These are phyloP conservation scores for Capitulum mitella DNA, from an alignment of 2,888 invertebrate genomes.

Conservation along the genomic window DNA sequence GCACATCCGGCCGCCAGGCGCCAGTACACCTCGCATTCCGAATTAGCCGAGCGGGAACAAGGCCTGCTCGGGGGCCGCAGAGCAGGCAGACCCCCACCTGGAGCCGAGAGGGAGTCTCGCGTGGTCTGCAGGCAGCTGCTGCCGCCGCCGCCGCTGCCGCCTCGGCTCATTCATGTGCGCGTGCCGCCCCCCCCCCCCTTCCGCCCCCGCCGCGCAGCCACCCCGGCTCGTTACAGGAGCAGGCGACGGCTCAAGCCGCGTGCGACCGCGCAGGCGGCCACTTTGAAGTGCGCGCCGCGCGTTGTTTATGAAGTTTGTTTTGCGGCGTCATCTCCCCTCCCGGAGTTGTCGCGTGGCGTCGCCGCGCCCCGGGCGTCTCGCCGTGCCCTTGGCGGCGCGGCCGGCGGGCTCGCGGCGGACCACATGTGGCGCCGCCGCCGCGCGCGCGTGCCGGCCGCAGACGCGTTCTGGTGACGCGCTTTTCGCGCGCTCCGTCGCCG, in stretches of 20 bases:
- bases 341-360: background rate
- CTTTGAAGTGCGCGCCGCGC: background rate
- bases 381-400: background rate
- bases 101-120: background rate
- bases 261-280: background rate
- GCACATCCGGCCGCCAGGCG: no score
- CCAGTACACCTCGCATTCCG: no score
- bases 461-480: background rate
- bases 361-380: background rate
- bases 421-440: background rate
- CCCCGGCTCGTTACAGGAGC: background rate
- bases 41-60: no score
- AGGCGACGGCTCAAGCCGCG: background rate
- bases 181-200: background rate
- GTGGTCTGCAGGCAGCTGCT: background rate
- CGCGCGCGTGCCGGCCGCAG: background rate
- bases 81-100: no score
- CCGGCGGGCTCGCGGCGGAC: background rate
- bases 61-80: no score
- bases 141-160: background rate
- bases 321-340: background rate
- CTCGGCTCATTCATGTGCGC: background rate
- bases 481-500: background rate
- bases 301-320: slow-evolving; percentile 15
- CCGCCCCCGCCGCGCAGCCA: background rate